Evolutionary conservation across 2,797 vertebrate genomes (phyloP).

Genomic region (Cheracebus regulus): DNA sequence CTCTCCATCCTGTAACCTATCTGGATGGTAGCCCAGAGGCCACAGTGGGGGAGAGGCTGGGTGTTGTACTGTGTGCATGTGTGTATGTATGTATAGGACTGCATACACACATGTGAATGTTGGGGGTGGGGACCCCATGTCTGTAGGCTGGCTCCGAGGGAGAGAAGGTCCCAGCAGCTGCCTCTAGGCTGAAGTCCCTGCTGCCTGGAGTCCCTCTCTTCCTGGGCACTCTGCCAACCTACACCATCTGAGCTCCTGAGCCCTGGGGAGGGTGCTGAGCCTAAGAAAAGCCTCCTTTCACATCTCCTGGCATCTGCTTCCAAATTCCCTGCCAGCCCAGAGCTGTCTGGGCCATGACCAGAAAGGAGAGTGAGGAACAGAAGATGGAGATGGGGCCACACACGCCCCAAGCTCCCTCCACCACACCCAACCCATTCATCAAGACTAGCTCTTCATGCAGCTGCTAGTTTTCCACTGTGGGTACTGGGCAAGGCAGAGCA

Average conservation of each 20-base stretch:
- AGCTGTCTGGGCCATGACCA: conserved; percentile 64
- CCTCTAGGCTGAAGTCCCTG: conserved; percentile 61
- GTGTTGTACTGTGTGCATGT: neutral
- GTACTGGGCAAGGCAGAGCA: neutral
- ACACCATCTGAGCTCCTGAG: conserved; percentile 72
- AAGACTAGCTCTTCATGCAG: neutral
- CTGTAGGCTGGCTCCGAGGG: conserved; percentile 25
- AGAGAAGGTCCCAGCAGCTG: conserved; percentile 56
- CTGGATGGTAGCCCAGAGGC: neutral
- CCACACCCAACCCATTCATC: neutral
- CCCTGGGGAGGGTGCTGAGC: conserved; percentile 68
- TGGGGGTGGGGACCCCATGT: neutral
- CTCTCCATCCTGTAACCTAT: neutral
- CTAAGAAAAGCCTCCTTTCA: conserved; percentile 77
- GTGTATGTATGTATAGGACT: neutral
- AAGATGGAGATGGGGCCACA: neutral
- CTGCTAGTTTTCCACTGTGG: neutral
- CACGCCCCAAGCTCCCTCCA: neutral
- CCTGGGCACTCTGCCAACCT: conserved; percentile 60
- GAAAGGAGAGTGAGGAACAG: conserved; percentile 53
- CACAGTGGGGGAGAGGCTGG: neutral
- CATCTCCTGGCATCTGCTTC: conserved; percentile 73
- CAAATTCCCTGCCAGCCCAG: conserved; percentile 62
- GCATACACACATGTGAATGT: neutral
- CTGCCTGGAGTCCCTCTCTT: conserved; percentile 68